Evolutionary conservation across 1,140 invertebrate species (phyloP), one percentile per base, ranked within the genome.

Genomic region (Bacillus rossius): DNA sequence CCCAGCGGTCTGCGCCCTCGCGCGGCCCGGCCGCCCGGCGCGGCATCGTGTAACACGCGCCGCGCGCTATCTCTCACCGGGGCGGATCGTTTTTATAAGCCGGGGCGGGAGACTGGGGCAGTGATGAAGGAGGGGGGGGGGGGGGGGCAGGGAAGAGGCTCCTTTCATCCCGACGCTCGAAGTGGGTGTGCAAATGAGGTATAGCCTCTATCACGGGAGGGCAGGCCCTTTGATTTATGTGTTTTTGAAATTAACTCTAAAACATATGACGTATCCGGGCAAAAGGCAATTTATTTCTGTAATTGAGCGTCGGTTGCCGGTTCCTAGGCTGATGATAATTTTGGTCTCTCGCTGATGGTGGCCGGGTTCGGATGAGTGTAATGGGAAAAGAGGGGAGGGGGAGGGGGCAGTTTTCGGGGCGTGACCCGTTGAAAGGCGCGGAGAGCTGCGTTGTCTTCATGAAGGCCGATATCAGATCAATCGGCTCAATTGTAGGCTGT

Each of bases 231-330:
- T 57, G 55, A 57, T 57, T 57, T 57, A 57, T 57, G 55, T 57
- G 55, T 47, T 50, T 57, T 57, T 57, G 55, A 57, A 50, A 57
- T 57, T 57, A 57, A 57, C 55, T 57, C 55, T 51, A 57, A 50
- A 56, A 48, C 55, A 23, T 57, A 57, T 50, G 55, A 57, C 55
- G 55, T 25, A 57, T 57, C 55, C 43, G 43, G 55, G 45, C 55
- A 57, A 57, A 57, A 57, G 55, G 55, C 55, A 57, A 57, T 57
- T 57, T 57, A 57, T 57, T 57, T 57, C 43, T 57, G 55, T 57
- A 57, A 57, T 57, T 57, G 55, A 57, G 55, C 45, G 47, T n/a
- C 16, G 52, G 25, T 42, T 40, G 25, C 16, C 4, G 20, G 52
- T 42, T 38, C 50, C 14, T 13, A 25, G 5, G 26, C 19, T 25